Evolutionary conservation across 2,888 invertebrate genomes (phyloP), one percentile per base, ranked within the genome.

Genomic region (Meganola albula): DNA sequence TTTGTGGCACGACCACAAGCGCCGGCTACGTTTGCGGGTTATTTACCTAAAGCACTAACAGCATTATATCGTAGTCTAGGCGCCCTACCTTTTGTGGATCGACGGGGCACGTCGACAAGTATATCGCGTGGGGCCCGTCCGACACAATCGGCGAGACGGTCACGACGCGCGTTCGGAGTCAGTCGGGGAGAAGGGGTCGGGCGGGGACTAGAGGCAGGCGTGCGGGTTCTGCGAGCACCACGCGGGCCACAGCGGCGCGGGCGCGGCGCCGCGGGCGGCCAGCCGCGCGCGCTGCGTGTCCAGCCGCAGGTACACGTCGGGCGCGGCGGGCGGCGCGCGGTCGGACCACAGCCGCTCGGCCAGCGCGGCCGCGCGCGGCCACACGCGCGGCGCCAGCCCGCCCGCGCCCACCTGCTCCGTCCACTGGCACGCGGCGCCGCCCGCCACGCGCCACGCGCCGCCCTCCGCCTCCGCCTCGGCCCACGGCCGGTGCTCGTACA

Each of bases 351-450:
- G 74, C 48, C 95, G 88, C 79, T 95, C 95, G 0, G 92, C 95
- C 44, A 95, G 76, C 1, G 95, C 95, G 0, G 94, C 92, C 2
- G 92, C 88, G 38, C 95, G 85, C 20, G 95, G 95, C 95, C 95
- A 95, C 57, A 95, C 79, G 58, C 95, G 88, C 47, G 92, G 89
- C 66, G 94, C 94, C 52, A 94, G 69, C 28, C 92, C 91, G 31
- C 88, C 88, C 56, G 92, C 88, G 39, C 90, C 92, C 22, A 91
- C 89, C 79, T 94, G 95, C 72, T 96, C 96, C 29, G 90, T 92
- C 96, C 96, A 96, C 53, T 94, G 87, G 41, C 94, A 93, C 9
- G 91, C 94, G 64, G 94, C 93, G 1, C 93, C 94, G 1, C 95
- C 96, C 28, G 92, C 72, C 27, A 83, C 58, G 7, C 65, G 68